These are phyloP conservation scores for Scomber japonicus DNA, from an alignment of 2,113 vertebrate genomes.

Conservation along the genomic window DNA sequence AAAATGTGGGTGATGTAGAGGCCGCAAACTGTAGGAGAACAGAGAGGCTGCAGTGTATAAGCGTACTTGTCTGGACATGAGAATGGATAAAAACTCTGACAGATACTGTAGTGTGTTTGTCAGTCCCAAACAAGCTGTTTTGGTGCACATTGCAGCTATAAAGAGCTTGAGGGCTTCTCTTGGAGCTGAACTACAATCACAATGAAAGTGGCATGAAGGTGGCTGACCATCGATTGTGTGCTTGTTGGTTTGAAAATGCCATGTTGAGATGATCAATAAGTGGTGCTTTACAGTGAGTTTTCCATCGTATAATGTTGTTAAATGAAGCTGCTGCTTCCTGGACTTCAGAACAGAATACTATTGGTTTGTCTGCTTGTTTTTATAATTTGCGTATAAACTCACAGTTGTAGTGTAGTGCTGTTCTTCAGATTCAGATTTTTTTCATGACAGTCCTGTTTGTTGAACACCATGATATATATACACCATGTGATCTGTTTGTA, in stretches of 20 bases:
- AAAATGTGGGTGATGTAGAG: constrained; percentile 1
- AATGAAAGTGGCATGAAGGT: background rate
- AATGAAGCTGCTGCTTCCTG: background rate
- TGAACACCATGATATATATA: too few species aligned
- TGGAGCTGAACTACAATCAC: background rate
- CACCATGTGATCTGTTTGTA: too few species aligned
- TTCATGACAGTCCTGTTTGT: too few species aligned
- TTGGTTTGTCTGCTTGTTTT: too few species aligned
- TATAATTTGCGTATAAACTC: too few species aligned
- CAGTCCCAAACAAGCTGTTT: background rate
- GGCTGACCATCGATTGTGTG: background rate
- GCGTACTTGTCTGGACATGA: background rate
- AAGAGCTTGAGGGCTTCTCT: background rate
- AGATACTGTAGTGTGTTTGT: background rate
- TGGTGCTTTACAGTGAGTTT: too few species aligned
- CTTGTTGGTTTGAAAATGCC: background rate
- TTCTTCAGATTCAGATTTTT: too few species aligned
- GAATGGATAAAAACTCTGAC: too few species aligned
- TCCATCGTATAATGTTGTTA: too few species aligned
- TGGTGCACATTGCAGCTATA: background rate
- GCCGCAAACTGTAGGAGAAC: background rate
- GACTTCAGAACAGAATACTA: background rate
- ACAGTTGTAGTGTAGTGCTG: too few species aligned
- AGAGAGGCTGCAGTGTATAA: background rate
- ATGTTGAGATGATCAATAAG: background rate